Conservation (phyloP, 1,140 invertebrate species). For the Drosophila dunni region DNA sequence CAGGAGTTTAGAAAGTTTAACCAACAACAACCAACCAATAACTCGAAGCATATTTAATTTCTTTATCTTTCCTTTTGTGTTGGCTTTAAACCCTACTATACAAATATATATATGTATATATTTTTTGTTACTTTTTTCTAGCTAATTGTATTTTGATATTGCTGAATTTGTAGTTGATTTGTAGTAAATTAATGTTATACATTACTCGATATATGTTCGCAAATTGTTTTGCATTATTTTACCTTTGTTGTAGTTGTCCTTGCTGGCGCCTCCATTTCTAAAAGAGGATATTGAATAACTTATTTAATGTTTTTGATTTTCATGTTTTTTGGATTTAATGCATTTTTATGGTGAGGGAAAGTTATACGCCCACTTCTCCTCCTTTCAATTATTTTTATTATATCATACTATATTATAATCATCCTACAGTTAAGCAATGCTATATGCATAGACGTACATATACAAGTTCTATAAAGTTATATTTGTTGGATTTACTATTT, state of each 20-base stretch:
- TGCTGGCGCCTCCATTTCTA: constrained; percentile 93
- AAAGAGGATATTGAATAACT: constrained; percentile 91
- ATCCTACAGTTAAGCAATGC: background rate
- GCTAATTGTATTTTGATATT: constrained; percentile 16
- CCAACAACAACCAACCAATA: background rate
- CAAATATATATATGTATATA: background rate
- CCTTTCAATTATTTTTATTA: constrained; percentile 84
- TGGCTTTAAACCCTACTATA: background rate
- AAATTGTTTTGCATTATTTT: constrained; percentile 86
- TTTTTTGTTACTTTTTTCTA: constrained; percentile 7
- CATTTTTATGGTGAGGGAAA: constrained; percentile 86
- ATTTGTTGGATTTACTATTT: too few relatives aligned
- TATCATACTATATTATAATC: constrained; percentile 42
- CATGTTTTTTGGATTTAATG: constrained; percentile 86
- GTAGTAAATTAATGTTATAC: constrained; percentile 81
- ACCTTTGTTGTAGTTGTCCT: constrained; percentile 95
- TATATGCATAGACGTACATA: constrained; percentile 85
- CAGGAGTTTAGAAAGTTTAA: background rate
- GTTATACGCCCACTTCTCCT: constrained; percentile 47
- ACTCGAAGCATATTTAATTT: background rate
- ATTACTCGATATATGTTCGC: constrained; percentile 78
- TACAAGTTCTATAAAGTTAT: background rate
- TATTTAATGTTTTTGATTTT: constrained; percentile 87
- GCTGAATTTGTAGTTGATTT: constrained; percentile 36
- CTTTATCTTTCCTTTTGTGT: background rate